Base-by-base conservation (phyloP, 1,140 invertebrate genomes). In the Antheraea mylitta region DNA sequence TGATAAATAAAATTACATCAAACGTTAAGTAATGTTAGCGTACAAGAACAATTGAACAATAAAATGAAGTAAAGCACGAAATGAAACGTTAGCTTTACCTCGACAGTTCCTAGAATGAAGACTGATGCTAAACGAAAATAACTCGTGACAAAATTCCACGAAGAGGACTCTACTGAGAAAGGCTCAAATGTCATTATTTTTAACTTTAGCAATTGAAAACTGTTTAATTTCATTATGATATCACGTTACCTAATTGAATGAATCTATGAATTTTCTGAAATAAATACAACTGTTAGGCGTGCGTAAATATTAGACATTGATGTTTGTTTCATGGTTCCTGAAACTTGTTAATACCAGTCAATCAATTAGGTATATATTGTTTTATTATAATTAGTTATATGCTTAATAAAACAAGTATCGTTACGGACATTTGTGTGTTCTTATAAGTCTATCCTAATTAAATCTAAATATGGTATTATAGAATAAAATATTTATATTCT, bases 21-120 rank as follows among this genome's bases (percentile, higher is more conserved):
- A 53, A 53, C 45, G 1, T 42, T 42, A 42, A 42, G 38, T 42
- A 42, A 42, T 7, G 45, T 53, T 53, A 53, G 9, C 45, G 5
- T 13, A 53, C 16, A 13, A 53, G 13, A 13, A 53, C 0, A 53
- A 53, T 16, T 53, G 11, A 53, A 53, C 45, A 53, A 13, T 53
- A 53, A 53, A 13, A 53, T 53, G 13, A 48, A 48, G 45, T 10
- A 53, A 16, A 11, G 11, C 38, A 42, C 16, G 13, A 13, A 53
- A 53, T 53, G 45, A 13, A 53, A 16, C 45, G 13, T 53, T 13
- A n/a, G 11, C 11, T 36, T 63, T 70, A 72, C 66, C 48, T 53
- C 58, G 18, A 67, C 73, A 75, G 61, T 75, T 71, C 67, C 69
- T 60, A 58, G 69, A 64, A 70, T 36, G 70, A 68, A 67, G 59